Conservation (phyloP, 1,140 invertebrate genomes). For the Leptinotarsa undecemlineata region DNA sequence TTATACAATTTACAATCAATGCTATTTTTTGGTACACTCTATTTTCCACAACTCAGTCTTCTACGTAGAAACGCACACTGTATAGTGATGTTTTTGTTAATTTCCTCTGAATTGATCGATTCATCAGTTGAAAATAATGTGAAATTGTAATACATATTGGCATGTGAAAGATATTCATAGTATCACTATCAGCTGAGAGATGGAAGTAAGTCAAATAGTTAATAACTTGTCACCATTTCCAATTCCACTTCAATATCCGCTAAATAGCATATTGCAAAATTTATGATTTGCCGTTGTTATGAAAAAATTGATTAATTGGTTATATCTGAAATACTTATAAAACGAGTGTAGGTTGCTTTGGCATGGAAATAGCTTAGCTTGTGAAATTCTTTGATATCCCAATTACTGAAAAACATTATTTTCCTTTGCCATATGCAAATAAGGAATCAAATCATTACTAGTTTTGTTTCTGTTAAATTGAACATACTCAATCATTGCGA, state of each 20-base stretch:
- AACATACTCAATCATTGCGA: too few species aligned
- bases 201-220: too few species aligned
- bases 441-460: background rate
- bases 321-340: background rate
- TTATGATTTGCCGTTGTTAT: background rate
- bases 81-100: too few species aligned
- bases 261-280: background rate
- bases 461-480: background rate
- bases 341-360: background rate
- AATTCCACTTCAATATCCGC: background rate
- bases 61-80: too few species aligned
- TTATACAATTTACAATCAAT: too few species aligned
- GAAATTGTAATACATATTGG: too few species aligned
- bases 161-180: too few species aligned
- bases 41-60: too few species aligned
- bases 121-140: too few species aligned
- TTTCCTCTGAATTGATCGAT: too few species aligned
- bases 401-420: background rate
- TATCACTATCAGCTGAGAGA: too few species aligned
- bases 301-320: conserved; percentile 10
- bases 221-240: background rate
- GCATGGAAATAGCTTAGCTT: background rate
- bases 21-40: too few species aligned
- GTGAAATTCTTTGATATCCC: conserved; percentile 6
- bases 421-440: background rate